phyloP scores from a whole-genome alignment of 2,888 invertebrate species.

The Heteropelma amictum region DNA sequence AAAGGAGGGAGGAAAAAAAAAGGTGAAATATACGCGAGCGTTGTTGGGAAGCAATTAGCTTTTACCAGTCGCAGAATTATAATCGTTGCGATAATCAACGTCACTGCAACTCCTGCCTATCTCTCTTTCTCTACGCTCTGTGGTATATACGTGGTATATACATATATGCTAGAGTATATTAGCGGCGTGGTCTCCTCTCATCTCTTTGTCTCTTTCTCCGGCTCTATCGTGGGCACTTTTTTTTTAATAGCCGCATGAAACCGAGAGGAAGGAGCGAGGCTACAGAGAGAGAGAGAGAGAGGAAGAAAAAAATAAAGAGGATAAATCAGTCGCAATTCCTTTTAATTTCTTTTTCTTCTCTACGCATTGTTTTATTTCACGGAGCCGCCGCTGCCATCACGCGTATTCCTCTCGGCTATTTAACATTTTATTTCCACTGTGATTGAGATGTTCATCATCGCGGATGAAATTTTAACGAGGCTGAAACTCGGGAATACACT shows the following conservation, averaged over 20 bases:
- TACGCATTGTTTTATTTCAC: slow-evolving; percentile 24
- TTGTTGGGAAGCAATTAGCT: slow-evolving; percentile 46
- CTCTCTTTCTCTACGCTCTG: background rate
- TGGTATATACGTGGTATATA: background rate
- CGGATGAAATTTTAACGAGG: background rate
- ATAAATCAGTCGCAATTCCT: slow-evolving; percentile 28
- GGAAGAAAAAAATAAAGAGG: slow-evolving; percentile 8
- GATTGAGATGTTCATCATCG: slow-evolving; percentile 1
- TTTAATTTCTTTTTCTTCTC: background rate
- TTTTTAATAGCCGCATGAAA: slow-evolving; percentile 17
- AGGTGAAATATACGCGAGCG: slow-evolving; percentile 35
- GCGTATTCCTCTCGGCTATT: background rate
- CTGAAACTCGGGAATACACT: too few relatives aligned
- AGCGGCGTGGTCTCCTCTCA: background rate
- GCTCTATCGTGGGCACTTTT: slow-evolving; percentile 9
- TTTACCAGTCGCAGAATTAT: slow-evolving; percentile 33
- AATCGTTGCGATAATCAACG: slow-evolving; percentile 50
- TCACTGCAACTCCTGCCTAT: slow-evolving; percentile 33
- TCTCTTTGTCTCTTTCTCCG: slow-evolving; percentile 27
- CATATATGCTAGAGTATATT: background rate
- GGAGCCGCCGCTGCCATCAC: slow-evolving; percentile 5
- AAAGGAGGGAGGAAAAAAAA: background rate
- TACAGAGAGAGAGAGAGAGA: too few relatives aligned
- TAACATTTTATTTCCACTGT: slow-evolving; percentile 1
- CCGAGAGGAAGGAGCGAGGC: slow-evolving; percentile 7